Base-by-base conservation (phyloP, 2,888 invertebrate species). In the Megastigmus dorsalis region DNA sequence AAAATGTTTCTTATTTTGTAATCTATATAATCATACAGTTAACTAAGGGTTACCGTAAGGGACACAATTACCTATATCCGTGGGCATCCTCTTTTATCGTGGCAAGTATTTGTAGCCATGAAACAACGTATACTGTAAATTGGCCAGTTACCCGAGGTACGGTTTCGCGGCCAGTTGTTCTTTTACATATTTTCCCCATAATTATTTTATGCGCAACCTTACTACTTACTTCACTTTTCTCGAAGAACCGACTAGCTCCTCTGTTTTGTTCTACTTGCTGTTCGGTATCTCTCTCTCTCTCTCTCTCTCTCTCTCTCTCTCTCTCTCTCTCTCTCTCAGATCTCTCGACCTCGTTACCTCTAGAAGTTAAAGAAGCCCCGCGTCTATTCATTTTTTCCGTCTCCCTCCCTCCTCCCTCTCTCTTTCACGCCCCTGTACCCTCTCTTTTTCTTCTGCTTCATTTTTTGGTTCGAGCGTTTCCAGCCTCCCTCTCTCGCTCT, bases 311-410 rank as follows among this genome's bases (percentile, higher is more conserved):
- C 41, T 41, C 33, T n/a, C n/a, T n/a, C 57, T 60, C 69, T 69
- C 60, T 60, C 60, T 60, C 60, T 60, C 41, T 30, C 52, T 69
- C 60, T 50, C 52, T 30, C 60, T 13, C n/a, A n/a, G n/a, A n/a
- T n/a, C n/a, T n/a, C 69, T 69, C 60, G 69, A 69, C 69, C 60
- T 60, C 41, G 43, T 60, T 69, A 69, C 59, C 52, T 30, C 60
- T 13, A 26, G 15, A 69, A 60, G 60, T 60, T 69, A 69, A 60
- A 60, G 60, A 60, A 69, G 69, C 60, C 54, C 33, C n/a, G 23
- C 45, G 41, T 60, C 60, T 69, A 69, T 69, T 69, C 60, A 60
- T 69, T 54, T 60, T 60, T 55, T 18, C 20, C 45, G 18, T n/a
- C 23, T 5, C 55, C 18, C 20, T 33, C 18, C 23, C 30, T 33